Conservation (phyloP, 2,888 invertebrate species). For the Hofmannophila pseudospretella region DNA sequence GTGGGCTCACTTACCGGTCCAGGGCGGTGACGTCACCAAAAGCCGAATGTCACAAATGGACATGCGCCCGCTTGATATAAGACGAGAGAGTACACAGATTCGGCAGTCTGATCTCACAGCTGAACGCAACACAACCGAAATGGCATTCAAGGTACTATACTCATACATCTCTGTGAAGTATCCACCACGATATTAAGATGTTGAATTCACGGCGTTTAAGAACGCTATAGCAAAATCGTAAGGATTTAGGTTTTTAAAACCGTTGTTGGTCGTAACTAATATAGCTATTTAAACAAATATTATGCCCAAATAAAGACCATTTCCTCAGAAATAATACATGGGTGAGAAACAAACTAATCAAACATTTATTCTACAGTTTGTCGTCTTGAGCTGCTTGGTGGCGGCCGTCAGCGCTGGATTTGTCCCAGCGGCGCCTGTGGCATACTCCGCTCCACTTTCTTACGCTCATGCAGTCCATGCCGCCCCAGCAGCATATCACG, state of each 20-base stretch:
- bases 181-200: too few relatives aligned
- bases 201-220: too few relatives aligned
- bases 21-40: slow-evolving; percentile 39
- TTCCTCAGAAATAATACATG: too few relatives aligned
- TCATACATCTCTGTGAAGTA: too few relatives aligned
- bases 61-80: slow-evolving; percentile 37
- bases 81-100: slow-evolving; percentile 37
- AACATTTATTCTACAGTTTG: slow-evolving; percentile 33
- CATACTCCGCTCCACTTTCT: slow-evolving; percentile 22
- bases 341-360: too few relatives aligned
- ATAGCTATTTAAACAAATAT: too few relatives aligned
- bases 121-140: slow-evolving; percentile 42
- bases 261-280: too few relatives aligned
- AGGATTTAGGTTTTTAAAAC: too few relatives aligned
- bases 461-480: slow-evolving; percentile 10
- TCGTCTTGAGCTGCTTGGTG: slow-evolving; percentile 41
- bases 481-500: slow-evolving; percentile 25
- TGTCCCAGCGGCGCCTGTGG: slow-evolving; percentile 27
- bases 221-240: too few relatives aligned
- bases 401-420: slow-evolving; percentile 46
- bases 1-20: slow-evolving; percentile 42
- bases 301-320: too few relatives aligned
- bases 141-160: slow-evolving; percentile 67
- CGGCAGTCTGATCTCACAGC: slow-evolving; percentile 44
- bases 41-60: slow-evolving; percentile 41